These are phyloP conservation scores for Agrenia bidenticulata DNA, from an alignment of 2,888 invertebrate species.

Conservation along the genomic window DNA sequence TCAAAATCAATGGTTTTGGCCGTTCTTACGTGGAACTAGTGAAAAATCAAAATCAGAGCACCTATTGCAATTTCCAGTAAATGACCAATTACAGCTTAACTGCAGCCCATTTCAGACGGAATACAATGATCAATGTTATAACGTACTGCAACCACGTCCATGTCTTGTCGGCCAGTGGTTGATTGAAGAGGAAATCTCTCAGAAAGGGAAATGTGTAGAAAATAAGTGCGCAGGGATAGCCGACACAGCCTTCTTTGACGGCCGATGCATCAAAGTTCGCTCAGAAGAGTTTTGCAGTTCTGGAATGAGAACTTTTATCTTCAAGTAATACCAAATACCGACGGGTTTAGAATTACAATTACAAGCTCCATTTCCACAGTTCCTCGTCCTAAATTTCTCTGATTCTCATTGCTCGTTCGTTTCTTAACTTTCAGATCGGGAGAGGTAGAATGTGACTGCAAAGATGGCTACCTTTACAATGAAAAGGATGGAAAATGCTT, in stretches of 20 bases:
- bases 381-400: too few species aligned
- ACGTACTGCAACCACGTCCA: slow-evolving; percentile 28
- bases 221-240: slow-evolving; percentile 15
- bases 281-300: slow-evolving; percentile 21
- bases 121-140: slow-evolving; percentile 34
- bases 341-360: too few species aligned
- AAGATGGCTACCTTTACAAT: slow-evolving; percentile 30
- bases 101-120: slow-evolving; percentile 14
- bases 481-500: slow-evolving; percentile 39
- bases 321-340: neutral
- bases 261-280: slow-evolving; percentile 1
- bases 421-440: slow-evolving; percentile 22
- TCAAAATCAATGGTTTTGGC: too few species aligned
- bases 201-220: slow-evolving; percentile 30
- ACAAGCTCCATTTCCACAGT: too few species aligned
- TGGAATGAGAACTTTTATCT: slow-evolving; percentile 36
- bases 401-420: neutral
- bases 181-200: slow-evolving; percentile 37
- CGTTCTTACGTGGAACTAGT: too few species aligned
- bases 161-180: slow-evolving; percentile 40
- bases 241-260: neutral
- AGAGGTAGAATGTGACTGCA: slow-evolving; percentile 46
- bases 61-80: too few species aligned
- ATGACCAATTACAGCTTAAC: too few species aligned
- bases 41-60: too few species aligned